Base-by-base conservation (phyloP, 2,888 invertebrate genomes). In the Villa cingulata region DNA sequence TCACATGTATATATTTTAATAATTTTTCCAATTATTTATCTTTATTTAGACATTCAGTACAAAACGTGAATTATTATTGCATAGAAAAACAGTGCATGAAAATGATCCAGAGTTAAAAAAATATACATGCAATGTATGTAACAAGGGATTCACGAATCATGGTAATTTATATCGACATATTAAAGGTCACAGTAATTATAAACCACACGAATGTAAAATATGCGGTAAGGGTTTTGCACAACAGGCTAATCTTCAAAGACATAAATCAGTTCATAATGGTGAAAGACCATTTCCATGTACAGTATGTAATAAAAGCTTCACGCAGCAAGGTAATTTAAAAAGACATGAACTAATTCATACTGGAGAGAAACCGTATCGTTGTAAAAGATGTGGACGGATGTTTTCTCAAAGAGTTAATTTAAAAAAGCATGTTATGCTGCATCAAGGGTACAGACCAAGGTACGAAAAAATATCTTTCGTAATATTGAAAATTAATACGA, bases 391-490 rank as follows among this genome's bases (percentile, higher is more conserved):
- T 46, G 65, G 64, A 14, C 61, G 66, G 32, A 65, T 64, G 51
- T 68, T 68, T 50, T 66, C 68, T 10, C 67, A 68, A 48, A 59
- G 66, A 40, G 65, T 68, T 17, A 68, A 68, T 55, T 61, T 68
- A n/a, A 68, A 68, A 51, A 68, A 68, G 51, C 67, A 68, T 53
- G 66, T 66, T 48, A 59, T 68, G 59, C 64, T 66, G 3, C 67
- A 68, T 53, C 57, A 66, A 16, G 66, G 66, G 46, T 64, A 63
- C 46, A 64, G 64, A 51, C n/a, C n/a, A n/a, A n/a, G n/a, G n/a
- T n/a, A n/a, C n/a, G n/a, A n/a, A n/a, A n/a, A n/a, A n/a, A n/a
- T n/a, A n/a, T n/a, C n/a, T n/a, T n/a, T n/a, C n/a, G n/a, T n/a
- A n/a, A n/a, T n/a, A n/a, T n/a, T n/a, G n/a, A n/a, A n/a, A n/a